phyloP scores from a whole-genome alignment of 2,113 vertebrate genomes.

The Tragelaphus imberbis region DNA sequence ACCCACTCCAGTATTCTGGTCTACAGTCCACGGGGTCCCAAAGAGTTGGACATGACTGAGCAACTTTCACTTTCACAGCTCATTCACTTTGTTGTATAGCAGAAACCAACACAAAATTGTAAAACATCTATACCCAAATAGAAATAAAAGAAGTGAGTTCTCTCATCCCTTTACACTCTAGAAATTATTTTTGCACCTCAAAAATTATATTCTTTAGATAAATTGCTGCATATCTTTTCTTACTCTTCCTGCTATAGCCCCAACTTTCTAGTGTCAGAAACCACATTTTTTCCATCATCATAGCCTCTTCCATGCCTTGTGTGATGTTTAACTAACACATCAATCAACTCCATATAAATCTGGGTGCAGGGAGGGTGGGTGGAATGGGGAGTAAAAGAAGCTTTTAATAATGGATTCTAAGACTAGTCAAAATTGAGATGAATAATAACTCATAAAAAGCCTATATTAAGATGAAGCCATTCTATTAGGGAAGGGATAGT shows the following conservation, averaged over 20 bases:
- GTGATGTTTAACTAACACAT: background rate
- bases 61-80: background rate
- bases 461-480: background rate
- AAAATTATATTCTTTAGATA: background rate
- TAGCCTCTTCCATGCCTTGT: background rate
- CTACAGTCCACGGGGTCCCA: background rate
- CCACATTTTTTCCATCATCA: background rate
- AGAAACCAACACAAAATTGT: background rate
- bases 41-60: background rate
- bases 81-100: background rate
- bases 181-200: background rate
- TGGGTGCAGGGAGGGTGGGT: rapidly evolving
- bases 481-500: background rate
- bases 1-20: background rate
- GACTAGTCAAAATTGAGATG: background rate
- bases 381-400: background rate
- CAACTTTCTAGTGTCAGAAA: background rate
- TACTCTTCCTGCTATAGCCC: background rate
- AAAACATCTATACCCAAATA: background rate
- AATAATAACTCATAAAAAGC: background rate
- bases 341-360: background rate
- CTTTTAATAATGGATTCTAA: background rate
- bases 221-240: background rate
- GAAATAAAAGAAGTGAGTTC: background rate
- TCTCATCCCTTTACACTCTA: background rate